These are phyloP conservation scores for Seriola aureovittata DNA, from an alignment of 2,113 vertebrate genomes.

Conservation along the genomic window DNA sequence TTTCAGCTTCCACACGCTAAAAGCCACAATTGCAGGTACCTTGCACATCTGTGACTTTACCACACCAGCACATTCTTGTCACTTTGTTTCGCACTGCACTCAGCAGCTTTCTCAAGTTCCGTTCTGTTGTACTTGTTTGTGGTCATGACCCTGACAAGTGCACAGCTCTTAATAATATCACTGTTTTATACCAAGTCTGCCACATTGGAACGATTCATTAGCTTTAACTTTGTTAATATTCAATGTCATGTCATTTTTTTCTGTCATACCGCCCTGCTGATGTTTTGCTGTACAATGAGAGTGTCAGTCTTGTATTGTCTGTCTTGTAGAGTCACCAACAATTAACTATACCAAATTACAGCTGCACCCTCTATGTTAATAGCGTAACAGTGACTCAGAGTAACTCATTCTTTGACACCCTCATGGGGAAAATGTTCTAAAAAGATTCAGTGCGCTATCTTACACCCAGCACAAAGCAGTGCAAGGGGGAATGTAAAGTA, in stretches of 20 bases:
- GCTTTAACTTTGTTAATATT: neutral
- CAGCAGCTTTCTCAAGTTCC: neutral
- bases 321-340: constrained; percentile 20
- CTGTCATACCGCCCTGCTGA: neutral
- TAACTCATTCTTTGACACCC: neutral
- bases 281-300: constrained; percentile 1
- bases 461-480: too few species aligned
- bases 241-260: neutral
- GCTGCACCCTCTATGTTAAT: neutral
- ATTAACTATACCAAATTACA: constrained; percentile 10
- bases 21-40: neutral
- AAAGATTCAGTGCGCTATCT: too few species aligned
- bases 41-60: constrained; percentile 26
- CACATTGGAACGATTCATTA: neutral
- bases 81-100: neutral
- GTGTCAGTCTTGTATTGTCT: constrained; percentile 17
- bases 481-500: too few species aligned
- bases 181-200: neutral
- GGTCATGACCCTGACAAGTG: neutral
- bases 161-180: neutral
- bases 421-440: neutral
- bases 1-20: constrained; percentile 6
- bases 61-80: neutral
- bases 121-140: neutral
- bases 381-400: neutral